phyloP scores from a whole-genome alignment of 2,888 invertebrate genomes.

The Amphipyra berbera region DNA sequence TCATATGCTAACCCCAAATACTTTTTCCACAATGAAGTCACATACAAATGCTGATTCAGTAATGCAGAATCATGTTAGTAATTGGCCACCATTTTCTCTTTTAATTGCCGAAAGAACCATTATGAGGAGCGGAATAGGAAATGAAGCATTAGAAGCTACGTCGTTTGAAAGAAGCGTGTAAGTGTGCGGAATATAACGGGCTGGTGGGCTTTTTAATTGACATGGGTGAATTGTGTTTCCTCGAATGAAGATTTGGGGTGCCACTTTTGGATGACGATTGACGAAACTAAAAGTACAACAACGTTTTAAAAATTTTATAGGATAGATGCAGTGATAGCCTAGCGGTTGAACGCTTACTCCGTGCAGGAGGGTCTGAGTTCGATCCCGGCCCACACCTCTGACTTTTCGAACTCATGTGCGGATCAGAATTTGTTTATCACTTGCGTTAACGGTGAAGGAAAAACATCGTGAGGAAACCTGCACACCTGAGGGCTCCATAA shows the following conservation, averaged over 20 bases:
- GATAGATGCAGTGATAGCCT: too few relatives aligned
- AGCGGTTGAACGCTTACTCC: too few relatives aligned
- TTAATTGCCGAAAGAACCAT: slow-evolving; percentile 57
- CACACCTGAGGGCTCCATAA: too few relatives aligned
- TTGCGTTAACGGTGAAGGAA: too few relatives aligned
- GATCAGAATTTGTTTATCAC: too few relatives aligned
- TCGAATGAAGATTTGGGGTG: neutral
- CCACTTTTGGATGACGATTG: neutral
- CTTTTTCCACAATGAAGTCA: slow-evolving; percentile 53
- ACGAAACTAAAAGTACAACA: neutral
- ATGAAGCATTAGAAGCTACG: slow-evolving; percentile 59
- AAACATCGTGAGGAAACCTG: too few relatives aligned
- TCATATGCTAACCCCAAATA: slow-evolving; percentile 43
- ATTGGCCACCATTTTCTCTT: slow-evolving; percentile 64
- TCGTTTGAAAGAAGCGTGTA: slow-evolving; percentile 10
- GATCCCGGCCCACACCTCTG: too few relatives aligned
- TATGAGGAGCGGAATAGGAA: slow-evolving; percentile 64
- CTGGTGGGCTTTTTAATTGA: slow-evolving; percentile 15
- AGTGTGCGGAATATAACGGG: slow-evolving; percentile 22
- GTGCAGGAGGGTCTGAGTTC: too few relatives aligned
- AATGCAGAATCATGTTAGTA: slow-evolving; percentile 63
- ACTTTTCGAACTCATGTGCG: too few relatives aligned
- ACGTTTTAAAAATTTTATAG: too few relatives aligned
- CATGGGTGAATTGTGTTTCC: slow-evolving; percentile 15
- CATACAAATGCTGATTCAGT: slow-evolving; percentile 57